phyloP scores from a whole-genome alignment of 2,113 vertebrate species.

The Daboia siamensis region DNA sequence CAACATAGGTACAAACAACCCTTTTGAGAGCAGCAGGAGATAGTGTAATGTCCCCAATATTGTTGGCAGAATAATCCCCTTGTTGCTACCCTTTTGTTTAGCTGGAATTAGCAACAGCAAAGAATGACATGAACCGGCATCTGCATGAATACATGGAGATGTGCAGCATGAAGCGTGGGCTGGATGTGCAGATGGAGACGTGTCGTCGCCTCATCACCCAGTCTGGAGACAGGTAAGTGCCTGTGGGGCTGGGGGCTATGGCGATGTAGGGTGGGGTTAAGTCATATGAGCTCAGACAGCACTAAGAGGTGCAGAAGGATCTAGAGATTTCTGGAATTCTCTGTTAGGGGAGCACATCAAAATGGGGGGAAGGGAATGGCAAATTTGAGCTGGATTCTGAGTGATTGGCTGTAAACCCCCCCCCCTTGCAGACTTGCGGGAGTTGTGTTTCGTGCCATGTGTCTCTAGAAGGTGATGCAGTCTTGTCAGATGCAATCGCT shows the following conservation, averaged over 20 bases:
- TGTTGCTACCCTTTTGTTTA: conserved; percentile 22
- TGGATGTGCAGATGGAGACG: conserved; percentile 98
- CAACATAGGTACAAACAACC: not conserved
- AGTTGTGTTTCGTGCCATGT: conserved; percentile 29
- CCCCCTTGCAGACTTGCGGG: conserved; percentile 11
- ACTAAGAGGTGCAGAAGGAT: not conserved
- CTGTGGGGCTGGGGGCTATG: not conserved
- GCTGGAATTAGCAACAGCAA: conserved; percentile 94
- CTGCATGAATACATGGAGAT: conserved; percentile 99
- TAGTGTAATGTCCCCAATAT: too few species aligned
- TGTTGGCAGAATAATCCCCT: not conserved
- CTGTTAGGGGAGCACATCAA: not conserved
- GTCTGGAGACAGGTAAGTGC: conserved; percentile 82
- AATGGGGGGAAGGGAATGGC: not conserved
- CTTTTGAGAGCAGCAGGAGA: not conserved
- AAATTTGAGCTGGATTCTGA: not conserved
- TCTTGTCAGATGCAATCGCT: not conserved
- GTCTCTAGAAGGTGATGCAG: conserved; percentile 5
- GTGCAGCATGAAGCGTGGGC: conserved; percentile 97
- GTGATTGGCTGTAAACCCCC: conserved; percentile 18
- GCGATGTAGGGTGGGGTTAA: not conserved
- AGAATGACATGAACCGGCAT: conserved; percentile 96
- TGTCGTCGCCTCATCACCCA: conserved; percentile 93
- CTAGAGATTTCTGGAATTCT: not conserved
- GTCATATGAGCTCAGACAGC: not conserved